Base-by-base conservation (phyloP, 2,888 invertebrate genomes). In the Tromatobia lineatoria region DNA sequence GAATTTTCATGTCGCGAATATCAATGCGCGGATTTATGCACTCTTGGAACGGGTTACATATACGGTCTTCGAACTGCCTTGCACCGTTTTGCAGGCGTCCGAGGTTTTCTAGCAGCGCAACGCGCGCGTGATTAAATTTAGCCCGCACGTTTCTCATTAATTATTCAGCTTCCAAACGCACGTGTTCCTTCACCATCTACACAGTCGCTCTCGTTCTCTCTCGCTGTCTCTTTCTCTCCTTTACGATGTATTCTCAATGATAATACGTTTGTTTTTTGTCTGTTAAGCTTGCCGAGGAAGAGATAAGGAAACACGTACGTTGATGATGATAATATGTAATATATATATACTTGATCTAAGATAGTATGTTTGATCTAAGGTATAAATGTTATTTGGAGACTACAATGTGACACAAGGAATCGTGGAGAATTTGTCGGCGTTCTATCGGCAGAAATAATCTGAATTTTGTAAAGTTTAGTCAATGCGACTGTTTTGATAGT, bases 301-400 rank as follows among this genome's bases (percentile, higher is more conserved):
- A 54, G 76, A 76, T 76, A 76, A 66, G 76, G 66, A 54, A 45
- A 67, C 66, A 76, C 66, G 76, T 76, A 76, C 25, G 76, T 67
- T 64, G 18, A 29, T 54, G 13, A 45, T 42, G 29, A 73, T 57
- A 73, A 59, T 45, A 61, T 29, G 38, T 10, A 29, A 38, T 18
- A n/a, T 25, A 57, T 57, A 57, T 57, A 25, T 57, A 25, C 13
- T 57, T 11, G 7, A 23, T n/a, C 6, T 57, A 25, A 23, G 0
- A 57, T 57, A 11, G 3, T 57, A 15, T 54, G 4, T 54, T 8
- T 7, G 54, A 23, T 23, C 10, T 23, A 47, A 38, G 38, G 38
- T 10, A 10, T 38, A 38, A 7, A 45, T 45, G 45, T 45, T 3
- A 7, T 13, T 45, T 45, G 0, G 45, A 13, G 2, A n/a, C n/a